Conservation (phyloP, 2,113 vertebrate genomes). For the Atrichornis clamosus region DNA sequence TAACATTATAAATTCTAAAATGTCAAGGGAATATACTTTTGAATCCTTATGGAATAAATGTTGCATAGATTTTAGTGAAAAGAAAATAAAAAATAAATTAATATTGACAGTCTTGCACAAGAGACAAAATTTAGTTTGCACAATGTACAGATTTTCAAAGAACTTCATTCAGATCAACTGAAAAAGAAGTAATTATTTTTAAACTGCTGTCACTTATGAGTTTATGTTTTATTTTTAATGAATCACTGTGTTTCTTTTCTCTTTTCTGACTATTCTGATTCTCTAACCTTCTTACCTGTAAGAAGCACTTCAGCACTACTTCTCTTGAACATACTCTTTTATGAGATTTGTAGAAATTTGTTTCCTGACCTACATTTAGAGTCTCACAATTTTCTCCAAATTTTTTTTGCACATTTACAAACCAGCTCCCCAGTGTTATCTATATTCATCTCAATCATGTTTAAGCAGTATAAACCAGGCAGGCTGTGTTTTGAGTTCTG, state of each 20-base stretch:
- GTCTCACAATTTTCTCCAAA: neutral
- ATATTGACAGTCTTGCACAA: neutral
- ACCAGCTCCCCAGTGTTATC: neutral
- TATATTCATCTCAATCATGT: neutral
- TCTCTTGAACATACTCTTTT: neutral
- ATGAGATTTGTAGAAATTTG: neutral
- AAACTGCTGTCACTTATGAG: fast-evolving
- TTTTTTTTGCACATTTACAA: neutral
- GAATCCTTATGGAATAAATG: neutral
- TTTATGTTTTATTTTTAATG: neutral
- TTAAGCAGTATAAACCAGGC: neutral
- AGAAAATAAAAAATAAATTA: neutral
- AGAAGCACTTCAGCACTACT: neutral
- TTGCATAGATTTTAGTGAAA: neutral
- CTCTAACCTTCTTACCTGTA: neutral
- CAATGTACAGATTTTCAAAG: neutral
- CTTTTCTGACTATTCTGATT: neutral
- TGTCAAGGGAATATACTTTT: neutral
- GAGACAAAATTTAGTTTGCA: neutral
- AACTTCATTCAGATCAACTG: neutral
- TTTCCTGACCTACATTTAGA: neutral
- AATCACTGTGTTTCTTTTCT: neutral
- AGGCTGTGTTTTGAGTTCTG: neutral
- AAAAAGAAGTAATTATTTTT: neutral
- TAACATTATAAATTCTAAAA: neutral